phyloP scores from a whole-genome alignment of 2,113 vertebrate genomes.

The Pristiophorus japonicus region DNA sequence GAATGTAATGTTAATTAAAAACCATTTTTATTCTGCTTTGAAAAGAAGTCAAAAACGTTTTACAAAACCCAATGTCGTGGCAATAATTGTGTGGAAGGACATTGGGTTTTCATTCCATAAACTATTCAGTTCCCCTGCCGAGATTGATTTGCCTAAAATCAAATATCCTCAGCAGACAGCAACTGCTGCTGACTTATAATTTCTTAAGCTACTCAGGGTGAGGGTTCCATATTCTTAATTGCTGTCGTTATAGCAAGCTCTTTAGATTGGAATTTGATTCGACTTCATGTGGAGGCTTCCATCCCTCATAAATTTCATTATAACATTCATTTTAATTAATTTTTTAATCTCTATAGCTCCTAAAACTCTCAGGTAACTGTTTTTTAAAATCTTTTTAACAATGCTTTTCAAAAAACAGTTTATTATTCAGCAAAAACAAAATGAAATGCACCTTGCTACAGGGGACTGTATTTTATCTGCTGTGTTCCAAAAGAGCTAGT shows the following conservation, averaged over 20 bases:
- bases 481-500: neutral
- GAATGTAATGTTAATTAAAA: neutral
- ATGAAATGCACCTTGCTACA: neutral
- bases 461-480: neutral
- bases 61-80: neutral
- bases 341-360: slow-evolving; percentile 9
- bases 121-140: neutral
- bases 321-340: slow-evolving; percentile 34
- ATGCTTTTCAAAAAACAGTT: neutral
- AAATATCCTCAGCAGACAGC: neutral
- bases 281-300: slow-evolving; percentile 20
- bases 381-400: neutral
- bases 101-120: neutral
- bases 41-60: neutral
- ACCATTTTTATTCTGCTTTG: neutral
- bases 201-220: slow-evolving; percentile 7
- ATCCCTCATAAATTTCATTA: slow-evolving; percentile 3
- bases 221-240: slow-evolving; percentile 26
- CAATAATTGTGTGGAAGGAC: neutral
- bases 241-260: neutral
- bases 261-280: slow-evolving; percentile 32
- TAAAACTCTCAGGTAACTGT: neutral
- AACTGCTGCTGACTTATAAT: slow-evolving; percentile 16
- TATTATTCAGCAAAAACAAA: neutral
- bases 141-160: neutral